These are phyloP conservation scores for Aradus depressus DNA, from an alignment of 2,888 invertebrate genomes.

Conservation along the genomic window DNA sequence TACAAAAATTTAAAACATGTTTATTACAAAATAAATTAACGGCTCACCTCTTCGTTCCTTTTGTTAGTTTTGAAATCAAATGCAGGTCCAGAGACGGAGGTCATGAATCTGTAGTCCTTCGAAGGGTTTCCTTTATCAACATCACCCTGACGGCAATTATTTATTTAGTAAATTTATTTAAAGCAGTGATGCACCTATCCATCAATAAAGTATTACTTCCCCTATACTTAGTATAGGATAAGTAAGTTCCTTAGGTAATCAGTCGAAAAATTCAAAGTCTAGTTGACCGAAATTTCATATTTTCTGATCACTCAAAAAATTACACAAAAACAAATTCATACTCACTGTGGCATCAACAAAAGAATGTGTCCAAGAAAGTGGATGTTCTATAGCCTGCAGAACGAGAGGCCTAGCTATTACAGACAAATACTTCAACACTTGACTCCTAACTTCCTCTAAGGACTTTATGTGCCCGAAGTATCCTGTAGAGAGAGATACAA, in stretches of 20 bases:
- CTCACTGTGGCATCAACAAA: slow-evolving; percentile 76
- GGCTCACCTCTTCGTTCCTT: slow-evolving; percentile 30
- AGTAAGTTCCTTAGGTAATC: too few relatives aligned
- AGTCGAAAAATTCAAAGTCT: too few relatives aligned
- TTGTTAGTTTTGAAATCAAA: slow-evolving; percentile 55
- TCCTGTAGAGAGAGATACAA: too few relatives aligned
- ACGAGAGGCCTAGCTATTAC: slow-evolving; percentile 82
- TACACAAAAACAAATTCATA: background rate
- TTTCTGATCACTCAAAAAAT: background rate
- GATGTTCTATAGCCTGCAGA: slow-evolving; percentile 59
- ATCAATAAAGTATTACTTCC: too few relatives aligned
- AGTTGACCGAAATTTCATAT: too few relatives aligned
- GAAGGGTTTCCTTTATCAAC: slow-evolving; percentile 3
- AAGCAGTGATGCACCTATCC: too few relatives aligned
- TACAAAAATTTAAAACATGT: too few relatives aligned
- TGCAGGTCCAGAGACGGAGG: slow-evolving; percentile 86
- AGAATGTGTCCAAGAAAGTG: slow-evolving; percentile 89
- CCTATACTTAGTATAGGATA: too few relatives aligned
- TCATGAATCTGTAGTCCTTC: slow-evolving; percentile 57
- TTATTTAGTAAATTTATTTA: background rate
- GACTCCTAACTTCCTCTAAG: slow-evolving; percentile 89
- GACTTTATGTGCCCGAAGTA: slow-evolving; percentile 89
- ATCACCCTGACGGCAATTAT: slow-evolving; percentile 1
- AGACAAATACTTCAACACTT: slow-evolving; percentile 90
- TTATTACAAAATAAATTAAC: too few relatives aligned